These are phyloP conservation scores for Microctenopoma steveboyesi DNA, from an alignment of 2,797 vertebrate species.

Conservation along the genomic window DNA sequence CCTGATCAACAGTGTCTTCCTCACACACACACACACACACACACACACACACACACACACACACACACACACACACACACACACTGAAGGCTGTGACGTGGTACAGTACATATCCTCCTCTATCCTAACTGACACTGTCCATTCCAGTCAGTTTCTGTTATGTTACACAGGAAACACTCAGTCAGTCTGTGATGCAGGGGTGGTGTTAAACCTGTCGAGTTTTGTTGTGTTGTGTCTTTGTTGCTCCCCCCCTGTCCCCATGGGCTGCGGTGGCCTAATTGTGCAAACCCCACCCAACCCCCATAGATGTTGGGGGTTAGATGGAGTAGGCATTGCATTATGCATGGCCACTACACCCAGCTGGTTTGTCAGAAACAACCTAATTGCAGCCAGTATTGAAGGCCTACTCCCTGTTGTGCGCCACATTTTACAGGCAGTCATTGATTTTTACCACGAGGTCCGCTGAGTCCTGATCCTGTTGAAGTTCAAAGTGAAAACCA, in stretches of 20 bases:
- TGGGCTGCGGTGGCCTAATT: conserved; percentile 63
- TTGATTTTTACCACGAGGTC: conserved; percentile 14
- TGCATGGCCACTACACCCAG: conserved; percentile 45
- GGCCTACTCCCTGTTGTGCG: neutral
- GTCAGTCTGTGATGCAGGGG: neutral
- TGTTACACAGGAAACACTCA: conserved; percentile 33
- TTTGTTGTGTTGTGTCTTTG: conserved; percentile 42
- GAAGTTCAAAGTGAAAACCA: neutral
- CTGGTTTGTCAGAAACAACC: conserved; percentile 47
- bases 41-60: conserved; percentile 1
- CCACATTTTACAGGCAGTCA: neutral
- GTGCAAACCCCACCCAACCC: neutral
- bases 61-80: neutral
- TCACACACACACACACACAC: neutral
- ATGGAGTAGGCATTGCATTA: conserved; percentile 45
- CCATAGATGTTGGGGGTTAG: conserved; percentile 43
- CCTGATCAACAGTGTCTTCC: conserved; percentile 27
- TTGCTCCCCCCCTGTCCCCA: conserved; percentile 40
- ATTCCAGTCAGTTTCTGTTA: conserved; percentile 28
- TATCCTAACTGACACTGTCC: conserved; percentile 25
- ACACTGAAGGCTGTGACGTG: conserved; percentile 25
- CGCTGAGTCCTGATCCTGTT: neutral
- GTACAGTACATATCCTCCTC: conserved; percentile 30
- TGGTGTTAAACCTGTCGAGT: conserved; percentile 20
- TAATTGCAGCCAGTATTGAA: conserved; percentile 33